These are phyloP conservation scores for Tipula helvola DNA, from an alignment of 2,888 invertebrate species.

Conservation along the genomic window DNA sequence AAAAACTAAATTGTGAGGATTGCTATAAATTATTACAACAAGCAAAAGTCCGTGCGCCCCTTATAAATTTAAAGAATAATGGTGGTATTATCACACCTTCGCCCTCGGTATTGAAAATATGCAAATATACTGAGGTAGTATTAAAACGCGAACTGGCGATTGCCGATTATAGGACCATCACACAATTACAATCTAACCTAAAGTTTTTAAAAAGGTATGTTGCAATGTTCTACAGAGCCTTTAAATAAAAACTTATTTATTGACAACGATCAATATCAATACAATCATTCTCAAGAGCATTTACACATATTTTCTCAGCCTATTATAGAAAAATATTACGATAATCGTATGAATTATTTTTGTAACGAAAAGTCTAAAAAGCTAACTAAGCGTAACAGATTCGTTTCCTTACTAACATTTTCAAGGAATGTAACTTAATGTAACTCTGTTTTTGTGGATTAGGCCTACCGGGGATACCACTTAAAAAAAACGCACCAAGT, in stretches of 20 bases:
- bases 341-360: too few species aligned
- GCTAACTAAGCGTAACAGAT: too few species aligned
- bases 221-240: not conserved
- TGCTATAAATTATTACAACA: not conserved
- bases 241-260: not conserved
- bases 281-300: too few species aligned
- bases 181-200: not conserved
- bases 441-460: too few species aligned
- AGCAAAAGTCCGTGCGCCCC: not conserved
- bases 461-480: too few species aligned
- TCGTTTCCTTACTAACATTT: too few species aligned
- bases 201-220: not conserved
- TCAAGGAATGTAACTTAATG: too few species aligned
- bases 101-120: not conserved
- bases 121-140: not conserved
- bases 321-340: too few species aligned
- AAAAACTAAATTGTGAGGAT: not conserved
- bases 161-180: not conserved
- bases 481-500: too few species aligned
- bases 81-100: not conserved
- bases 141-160: not conserved
- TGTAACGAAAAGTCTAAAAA: too few species aligned
- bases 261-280: not conserved
- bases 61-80: not conserved
- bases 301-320: too few species aligned